Evolutionary conservation across 30 jellyfish, hydroid and myxozoan species (phyloP).

Genomic region (Rhopilema esculentum): DNA sequence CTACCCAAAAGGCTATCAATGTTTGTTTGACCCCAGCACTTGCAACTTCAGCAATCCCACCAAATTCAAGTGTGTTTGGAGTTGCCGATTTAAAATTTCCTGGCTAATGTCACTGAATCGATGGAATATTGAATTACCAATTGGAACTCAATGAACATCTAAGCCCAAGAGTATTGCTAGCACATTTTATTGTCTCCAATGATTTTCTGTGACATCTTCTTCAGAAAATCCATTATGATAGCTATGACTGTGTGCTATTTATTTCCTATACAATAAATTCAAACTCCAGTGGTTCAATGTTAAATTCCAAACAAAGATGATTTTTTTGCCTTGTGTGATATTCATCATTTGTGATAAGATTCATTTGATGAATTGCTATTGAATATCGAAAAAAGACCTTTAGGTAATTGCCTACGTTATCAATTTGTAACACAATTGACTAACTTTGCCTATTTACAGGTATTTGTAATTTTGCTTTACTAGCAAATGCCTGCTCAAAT

Average conservation of each 20-base stretch:
- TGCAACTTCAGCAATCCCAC: neutral
- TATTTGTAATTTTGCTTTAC: neutral
- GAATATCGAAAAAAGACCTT: neutral
- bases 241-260: neutral
- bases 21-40: neutral
- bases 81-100: no score
- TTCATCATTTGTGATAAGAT: neutral
- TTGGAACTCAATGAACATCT: neutral
- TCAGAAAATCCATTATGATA: neutral
- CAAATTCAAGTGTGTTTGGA: no score
- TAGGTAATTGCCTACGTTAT: neutral
- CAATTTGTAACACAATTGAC: neutral
- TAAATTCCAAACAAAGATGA: neutral
- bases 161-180: neutral
- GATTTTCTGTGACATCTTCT: neutral
- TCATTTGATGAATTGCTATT: neutral
- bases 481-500: no score
- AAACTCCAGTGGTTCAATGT: neutral
- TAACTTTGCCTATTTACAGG: neutral
- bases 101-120: neutral
- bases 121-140: neutral
- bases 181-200: neutral
- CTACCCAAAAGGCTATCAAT: neutral
- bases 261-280: neutral
- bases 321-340: neutral